Evolutionary conservation across 2,888 invertebrate genomes (phyloP).

Genomic region (Lumbricus terrestris): DNA sequence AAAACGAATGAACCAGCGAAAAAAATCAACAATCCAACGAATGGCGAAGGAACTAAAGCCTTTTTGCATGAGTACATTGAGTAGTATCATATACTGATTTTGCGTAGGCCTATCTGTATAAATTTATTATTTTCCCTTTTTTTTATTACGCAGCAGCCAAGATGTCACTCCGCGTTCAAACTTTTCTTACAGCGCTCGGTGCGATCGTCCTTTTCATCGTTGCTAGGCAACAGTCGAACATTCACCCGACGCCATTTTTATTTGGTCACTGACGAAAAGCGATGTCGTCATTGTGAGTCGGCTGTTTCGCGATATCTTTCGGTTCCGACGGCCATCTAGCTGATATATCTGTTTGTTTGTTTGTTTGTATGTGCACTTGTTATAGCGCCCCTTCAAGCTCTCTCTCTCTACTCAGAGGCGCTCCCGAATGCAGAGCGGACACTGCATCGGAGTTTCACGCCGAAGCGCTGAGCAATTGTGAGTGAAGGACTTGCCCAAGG

Average conservation of each 20-base stretch:
- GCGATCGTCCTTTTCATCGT: neutral
- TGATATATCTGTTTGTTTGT: no score
- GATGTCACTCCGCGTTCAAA: neutral
- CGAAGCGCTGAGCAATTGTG: no score
- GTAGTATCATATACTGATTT: no score
- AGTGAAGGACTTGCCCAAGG: no score
- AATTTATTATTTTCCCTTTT: no score
- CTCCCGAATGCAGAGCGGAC: no score
- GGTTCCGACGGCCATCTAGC: neutral
- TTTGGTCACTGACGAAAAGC: neutral
- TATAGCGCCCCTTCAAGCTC: no score
- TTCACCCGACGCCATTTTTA: neutral
- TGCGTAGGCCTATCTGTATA: no score
- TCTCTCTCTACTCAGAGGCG: no score
- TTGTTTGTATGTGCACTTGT: no score
- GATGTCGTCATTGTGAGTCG: neutral
- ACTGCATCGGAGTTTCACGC: no score
- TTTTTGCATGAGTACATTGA: neutral
- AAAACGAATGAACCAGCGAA: neutral
- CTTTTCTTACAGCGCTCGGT: neutral
- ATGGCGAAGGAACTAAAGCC: neutral
- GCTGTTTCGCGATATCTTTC: neutral
- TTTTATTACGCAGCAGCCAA: no score
- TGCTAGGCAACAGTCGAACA: neutral
- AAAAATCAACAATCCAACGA: neutral